Conservation (phyloP, 2,797 vertebrate species). For the Momotus momota region DNA sequence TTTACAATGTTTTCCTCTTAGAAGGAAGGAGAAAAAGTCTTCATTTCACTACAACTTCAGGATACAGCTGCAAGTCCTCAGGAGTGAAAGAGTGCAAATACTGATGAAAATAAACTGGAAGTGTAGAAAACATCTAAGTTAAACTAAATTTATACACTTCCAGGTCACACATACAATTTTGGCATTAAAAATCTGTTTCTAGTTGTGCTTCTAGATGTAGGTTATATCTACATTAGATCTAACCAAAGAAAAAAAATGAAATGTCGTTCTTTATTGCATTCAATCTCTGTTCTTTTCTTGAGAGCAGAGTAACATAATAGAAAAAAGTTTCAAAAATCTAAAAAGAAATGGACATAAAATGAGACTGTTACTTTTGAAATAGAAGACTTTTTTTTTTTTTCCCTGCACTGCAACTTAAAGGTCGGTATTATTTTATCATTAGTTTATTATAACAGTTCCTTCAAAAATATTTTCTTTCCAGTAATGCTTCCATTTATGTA, state of each 20-base stretch:
- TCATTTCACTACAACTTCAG: not conserved
- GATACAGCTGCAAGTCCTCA: not conserved
- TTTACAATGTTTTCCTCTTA: not conserved
- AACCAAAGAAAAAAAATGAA: conserved; percentile 32
- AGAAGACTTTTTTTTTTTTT: conserved; percentile 14
- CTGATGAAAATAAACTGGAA: not conserved
- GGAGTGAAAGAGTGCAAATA: not conserved
- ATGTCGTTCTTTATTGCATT: conserved; percentile 12
- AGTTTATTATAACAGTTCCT: not conserved
- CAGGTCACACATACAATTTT: not conserved
- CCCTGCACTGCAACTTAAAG: not conserved
- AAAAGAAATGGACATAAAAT: conserved; percentile 18
- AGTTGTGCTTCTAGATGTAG: not conserved
- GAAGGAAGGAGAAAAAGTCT: not conserved
- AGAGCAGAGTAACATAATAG: not conserved
- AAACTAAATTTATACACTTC: not conserved
- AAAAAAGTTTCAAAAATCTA: conserved; percentile 11
- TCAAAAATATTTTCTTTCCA: conserved; percentile 1
- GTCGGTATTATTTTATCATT: not conserved
- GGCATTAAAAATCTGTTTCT: not conserved
- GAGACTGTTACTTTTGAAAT: conserved; percentile 30
- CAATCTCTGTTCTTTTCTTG: not conserved
- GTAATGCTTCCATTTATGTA: not conserved
- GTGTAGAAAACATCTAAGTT: not conserved
- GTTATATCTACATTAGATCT: not conserved